Percentiles rank a stretch among this genome's conserved stretches.
phyloP scores from a whole-genome alignment of 2,113 vertebrate species.

The Stictonetta naevosa region DNA sequence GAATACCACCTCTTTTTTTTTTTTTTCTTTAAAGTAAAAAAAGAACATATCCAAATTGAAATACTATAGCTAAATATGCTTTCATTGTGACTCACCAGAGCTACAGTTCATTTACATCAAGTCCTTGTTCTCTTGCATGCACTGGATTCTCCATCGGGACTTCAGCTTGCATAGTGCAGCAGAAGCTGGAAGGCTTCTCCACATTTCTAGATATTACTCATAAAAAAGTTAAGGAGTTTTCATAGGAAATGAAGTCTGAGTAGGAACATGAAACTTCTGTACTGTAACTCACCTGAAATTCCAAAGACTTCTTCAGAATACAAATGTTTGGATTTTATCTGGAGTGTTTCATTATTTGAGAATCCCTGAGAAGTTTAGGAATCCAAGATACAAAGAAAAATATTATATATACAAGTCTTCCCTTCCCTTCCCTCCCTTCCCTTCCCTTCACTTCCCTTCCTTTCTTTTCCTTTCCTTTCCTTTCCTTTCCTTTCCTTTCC shows the following conservation, averaged over 20 bases:
- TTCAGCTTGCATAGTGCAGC: neutral
- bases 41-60: neutral
- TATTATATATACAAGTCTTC: neutral
- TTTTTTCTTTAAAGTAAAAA: neutral
- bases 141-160: rapidly evolving
- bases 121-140: neutral
- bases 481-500: too few species aligned
- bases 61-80: neutral
- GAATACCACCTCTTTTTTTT: neutral
- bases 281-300: neutral
- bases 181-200: neutral
- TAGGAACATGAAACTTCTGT: neutral
- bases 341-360: neutral
- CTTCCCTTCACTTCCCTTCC: too few species aligned
- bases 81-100: neutral
- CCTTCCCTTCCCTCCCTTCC: too few species aligned
- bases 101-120: neutral
- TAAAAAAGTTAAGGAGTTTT: neutral
- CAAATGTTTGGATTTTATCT: neutral
- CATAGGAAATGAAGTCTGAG: neutral
- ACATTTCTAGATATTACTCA: neutral
- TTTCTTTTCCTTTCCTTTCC: too few species aligned
- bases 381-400: neutral
- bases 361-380: neutral
- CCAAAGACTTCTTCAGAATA: neutral